Evolutionary conservation across 2,888 invertebrate species (phyloP).

Genomic region (Rugalucina vietnamica): DNA sequence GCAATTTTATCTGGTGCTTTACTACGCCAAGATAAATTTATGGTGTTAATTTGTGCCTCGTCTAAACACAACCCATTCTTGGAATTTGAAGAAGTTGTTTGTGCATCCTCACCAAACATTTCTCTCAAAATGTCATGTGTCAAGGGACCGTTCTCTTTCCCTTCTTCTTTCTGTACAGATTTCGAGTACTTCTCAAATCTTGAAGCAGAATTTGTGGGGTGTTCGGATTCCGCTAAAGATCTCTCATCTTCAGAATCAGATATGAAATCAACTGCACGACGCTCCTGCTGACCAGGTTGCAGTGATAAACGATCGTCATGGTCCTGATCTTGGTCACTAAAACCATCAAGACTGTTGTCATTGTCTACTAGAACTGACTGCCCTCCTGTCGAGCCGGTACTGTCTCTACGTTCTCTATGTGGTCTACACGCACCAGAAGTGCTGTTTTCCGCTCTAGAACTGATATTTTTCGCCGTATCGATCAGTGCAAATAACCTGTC

Average conservation of each 20-base stretch:
- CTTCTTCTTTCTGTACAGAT: too few species aligned
- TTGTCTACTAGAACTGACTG: not conserved
- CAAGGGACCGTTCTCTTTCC: too few species aligned
- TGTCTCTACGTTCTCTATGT: not conserved
- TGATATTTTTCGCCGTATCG: not conserved
- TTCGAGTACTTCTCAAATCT: too few species aligned
- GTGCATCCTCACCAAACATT: conserved; percentile 2
- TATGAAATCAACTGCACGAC: not conserved
- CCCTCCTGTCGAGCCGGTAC: not conserved
- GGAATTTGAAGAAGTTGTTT: not conserved
- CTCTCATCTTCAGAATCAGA: not conserved
- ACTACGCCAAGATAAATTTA: not conserved
- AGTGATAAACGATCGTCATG: too few species aligned
- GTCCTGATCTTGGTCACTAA: too few species aligned
- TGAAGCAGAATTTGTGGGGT: too few species aligned
- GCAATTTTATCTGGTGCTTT: not conserved
- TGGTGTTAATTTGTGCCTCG: too few species aligned
- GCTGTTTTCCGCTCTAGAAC: not conserved
- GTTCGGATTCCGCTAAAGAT: too few species aligned
- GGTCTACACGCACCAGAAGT: not conserved
- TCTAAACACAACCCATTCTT: too few species aligned
- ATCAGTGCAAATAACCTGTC: not conserved
- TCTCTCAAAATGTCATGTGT: too few species aligned
- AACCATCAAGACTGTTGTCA: too few species aligned
- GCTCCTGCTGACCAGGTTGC: too few species aligned